These are phyloP conservation scores for Drosophila testacea DNA, from an alignment of 2,888 invertebrate genomes.

Conservation along the genomic window DNA sequence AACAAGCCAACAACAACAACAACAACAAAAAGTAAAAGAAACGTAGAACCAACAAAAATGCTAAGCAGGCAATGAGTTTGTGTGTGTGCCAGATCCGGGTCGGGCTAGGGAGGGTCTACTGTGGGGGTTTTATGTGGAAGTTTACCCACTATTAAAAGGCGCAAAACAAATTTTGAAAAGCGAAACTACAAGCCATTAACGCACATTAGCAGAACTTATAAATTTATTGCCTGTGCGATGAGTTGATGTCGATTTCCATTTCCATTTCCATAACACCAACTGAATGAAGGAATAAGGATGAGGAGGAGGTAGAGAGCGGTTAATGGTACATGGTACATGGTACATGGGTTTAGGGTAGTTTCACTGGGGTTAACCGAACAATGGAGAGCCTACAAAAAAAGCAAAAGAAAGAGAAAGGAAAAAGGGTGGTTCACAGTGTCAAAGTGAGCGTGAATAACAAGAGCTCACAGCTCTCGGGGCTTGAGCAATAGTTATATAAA, in stretches of 20 bases:
- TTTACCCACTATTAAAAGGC: slow-evolving; percentile 22
- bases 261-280: slow-evolving; percentile 7
- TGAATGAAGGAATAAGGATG: neutral
- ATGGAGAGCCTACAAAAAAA: slow-evolving; percentile 28
- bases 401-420: neutral
- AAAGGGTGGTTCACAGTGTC: slow-evolving; percentile 37
- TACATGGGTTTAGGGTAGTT: slow-evolving; percentile 28
- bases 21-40: too few species aligned
- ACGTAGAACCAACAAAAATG: slow-evolving; percentile 20
- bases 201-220: slow-evolving; percentile 78
- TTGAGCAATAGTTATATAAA: slow-evolving; percentile 17
- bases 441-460: slow-evolving; percentile 70
- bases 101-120: slow-evolving; percentile 11
- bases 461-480: slow-evolving; percentile 19
- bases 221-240: slow-evolving; percentile 71
- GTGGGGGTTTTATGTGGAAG: neutral
- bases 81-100: neutral
- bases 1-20: slow-evolving; percentile 6
- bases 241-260: slow-evolving; percentile 36
- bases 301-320: neutral
- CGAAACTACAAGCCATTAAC: slow-evolving; percentile 79
- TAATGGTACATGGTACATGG: neutral
- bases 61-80: slow-evolving; percentile 49
- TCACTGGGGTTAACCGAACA: slow-evolving; percentile 36
- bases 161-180: slow-evolving; percentile 51